These are phyloP conservation scores for Drosophila macrospina DNA, from an alignment of 2,888 invertebrate genomes.

Conservation along the genomic window DNA sequence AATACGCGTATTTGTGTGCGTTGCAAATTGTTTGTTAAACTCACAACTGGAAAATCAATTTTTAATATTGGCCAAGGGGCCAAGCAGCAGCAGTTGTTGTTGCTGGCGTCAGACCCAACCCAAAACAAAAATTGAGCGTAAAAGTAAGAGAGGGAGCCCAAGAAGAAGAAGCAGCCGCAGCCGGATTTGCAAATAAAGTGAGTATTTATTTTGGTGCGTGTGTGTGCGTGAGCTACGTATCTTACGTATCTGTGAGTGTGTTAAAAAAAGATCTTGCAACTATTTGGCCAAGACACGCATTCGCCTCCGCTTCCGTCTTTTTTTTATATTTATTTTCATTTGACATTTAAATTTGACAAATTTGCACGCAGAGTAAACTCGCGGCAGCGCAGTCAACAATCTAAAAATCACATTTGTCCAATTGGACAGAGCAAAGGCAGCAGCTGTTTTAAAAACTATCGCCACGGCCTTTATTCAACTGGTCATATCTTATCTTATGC, in stretches of 20 bases:
- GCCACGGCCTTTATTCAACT: conserved; percentile 40
- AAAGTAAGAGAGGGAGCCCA: conserved; percentile 50
- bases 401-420: conserved; percentile 36
- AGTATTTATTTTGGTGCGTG: conserved; percentile 55
- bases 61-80: conserved; percentile 63
- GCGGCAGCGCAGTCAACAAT: conserved; percentile 44
- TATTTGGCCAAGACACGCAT: conserved; percentile 67
- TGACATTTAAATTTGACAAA: conserved; percentile 69
- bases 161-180: conserved; percentile 39
- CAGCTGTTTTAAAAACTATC: conserved; percentile 40
- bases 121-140: conserved; percentile 72
- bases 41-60: conserved; percentile 81
- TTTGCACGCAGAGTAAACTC: conserved; percentile 37
- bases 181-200: conserved; percentile 76
- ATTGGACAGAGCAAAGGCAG: conserved; percentile 38
- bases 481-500: conserved; percentile 49
- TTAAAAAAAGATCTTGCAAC: conserved; percentile 75
- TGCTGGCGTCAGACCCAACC: conserved; percentile 67
- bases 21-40: conserved; percentile 61
- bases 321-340: conserved; percentile 38
- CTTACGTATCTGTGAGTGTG: conserved; percentile 51
- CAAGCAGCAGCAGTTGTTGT: conserved; percentile 70
- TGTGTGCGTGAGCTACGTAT: conserved; percentile 31
- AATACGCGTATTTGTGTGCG: conserved; percentile 62
- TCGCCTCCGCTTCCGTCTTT: conserved; percentile 65